Base-by-base conservation (phyloP, 2,113 vertebrate genomes). In the Hippopotamus amphibius region DNA sequence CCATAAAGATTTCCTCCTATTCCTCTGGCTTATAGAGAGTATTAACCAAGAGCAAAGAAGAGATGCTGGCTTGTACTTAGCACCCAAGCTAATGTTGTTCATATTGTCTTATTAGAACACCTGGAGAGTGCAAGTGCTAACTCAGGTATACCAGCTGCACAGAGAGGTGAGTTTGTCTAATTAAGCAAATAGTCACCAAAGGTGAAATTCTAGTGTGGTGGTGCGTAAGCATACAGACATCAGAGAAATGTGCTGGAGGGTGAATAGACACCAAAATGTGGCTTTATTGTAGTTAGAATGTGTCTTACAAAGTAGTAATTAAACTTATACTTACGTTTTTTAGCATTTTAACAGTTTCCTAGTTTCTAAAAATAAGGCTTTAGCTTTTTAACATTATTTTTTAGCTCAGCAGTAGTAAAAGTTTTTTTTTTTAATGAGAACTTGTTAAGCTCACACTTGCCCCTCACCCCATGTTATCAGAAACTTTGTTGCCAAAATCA, bases 161-260 rank as follows among this genome's bases (percentile, higher is more conserved):
- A 98, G 97, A 99, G 99, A 99, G 99, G 99, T 99, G 98, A 99
- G 99, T 98, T 97, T 95, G 55, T 95, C 96, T 98, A 21, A 94
- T 97, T 96, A 94, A 98, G 94, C 95, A 66, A 30, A 97, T 91
- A 96, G 95, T 98, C 97, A 97, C 97, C 97, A 97, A 94, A 97
- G 97, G 90, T 97, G 88, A 97, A 93, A 97, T 97, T 95, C 97
- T 98, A 97, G 95, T 63, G 63, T 68, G 65, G 96, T 98, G 96
- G 95, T 97, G 88, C 97, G 91, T 98, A 66, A 43, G 87, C 72
- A 92, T 37, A 41, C 48, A 69, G 69, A 71, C 66, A 9, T 53
- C 2, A 13, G 37, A 92, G 88, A 79, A 86, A 63, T 77, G 79
- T 82, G 76, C 89, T 89, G 68, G 90, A 57, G 65, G 55, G 0